These are phyloP conservation scores for Eutolmus rufibarbis DNA, from an alignment of 2,888 invertebrate genomes.

Conservation along the genomic window DNA sequence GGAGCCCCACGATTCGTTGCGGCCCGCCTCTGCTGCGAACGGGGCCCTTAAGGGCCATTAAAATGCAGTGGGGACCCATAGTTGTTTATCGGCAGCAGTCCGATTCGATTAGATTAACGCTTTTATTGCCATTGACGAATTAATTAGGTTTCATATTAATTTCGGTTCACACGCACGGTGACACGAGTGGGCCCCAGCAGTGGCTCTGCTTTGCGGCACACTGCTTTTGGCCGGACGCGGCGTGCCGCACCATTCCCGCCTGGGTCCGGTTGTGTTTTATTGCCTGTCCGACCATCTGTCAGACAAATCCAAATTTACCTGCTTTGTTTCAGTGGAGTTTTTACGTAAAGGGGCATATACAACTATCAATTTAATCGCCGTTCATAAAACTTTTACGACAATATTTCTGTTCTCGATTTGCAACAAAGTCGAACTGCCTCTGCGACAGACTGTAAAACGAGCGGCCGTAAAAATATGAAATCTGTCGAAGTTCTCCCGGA, in stretches of 20 bases:
- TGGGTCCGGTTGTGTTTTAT: not conserved
- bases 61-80: conserved; percentile 13
- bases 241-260: not conserved
- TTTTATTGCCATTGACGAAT: conserved; percentile 43
- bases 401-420: conserved; percentile 28
- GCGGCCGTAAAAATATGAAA: not conserved
- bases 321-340: conserved; percentile 15
- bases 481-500: not conserved
- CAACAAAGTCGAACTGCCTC: not conserved
- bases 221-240: not conserved
- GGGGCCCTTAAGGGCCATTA: conserved; percentile 19
- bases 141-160: conserved; percentile 42
- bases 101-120: conserved; percentile 36
- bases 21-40: not conserved
- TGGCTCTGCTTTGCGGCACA: not conserved
- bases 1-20: not conserved
- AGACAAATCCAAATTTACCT: conserved; percentile 5
- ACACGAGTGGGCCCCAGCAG: conserved; percentile 13
- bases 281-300: conserved; percentile 33
- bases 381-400: conserved; percentile 36
- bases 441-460: not conserved
- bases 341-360: not conserved
- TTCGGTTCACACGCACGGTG: conserved; percentile 42
- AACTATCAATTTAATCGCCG: conserved; percentile 24
- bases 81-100: conserved; percentile 2